phyloP scores from a whole-genome alignment of 2,888 invertebrate genomes.

The Chloroclystis v-ata region DNA sequence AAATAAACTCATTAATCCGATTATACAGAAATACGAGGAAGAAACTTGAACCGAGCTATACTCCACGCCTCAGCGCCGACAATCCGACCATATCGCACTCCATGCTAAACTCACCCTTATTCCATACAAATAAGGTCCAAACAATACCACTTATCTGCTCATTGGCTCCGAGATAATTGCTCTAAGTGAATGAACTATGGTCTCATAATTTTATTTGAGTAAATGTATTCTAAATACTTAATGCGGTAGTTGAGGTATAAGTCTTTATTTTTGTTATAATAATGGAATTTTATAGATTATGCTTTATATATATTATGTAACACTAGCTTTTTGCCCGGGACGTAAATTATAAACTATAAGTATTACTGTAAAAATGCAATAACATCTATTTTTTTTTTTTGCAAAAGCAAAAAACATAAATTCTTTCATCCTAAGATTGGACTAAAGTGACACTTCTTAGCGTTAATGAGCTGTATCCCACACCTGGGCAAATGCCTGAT shows the following conservation, averaged over 20 bases:
- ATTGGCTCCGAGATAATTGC: conserved; percentile 50
- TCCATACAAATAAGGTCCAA: conserved; percentile 28
- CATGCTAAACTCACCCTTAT: conserved; percentile 37
- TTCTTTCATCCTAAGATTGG: no score
- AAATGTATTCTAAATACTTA: conserved; percentile 43
- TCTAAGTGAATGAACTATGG: conserved; percentile 68
- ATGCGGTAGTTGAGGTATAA: conserved; percentile 25
- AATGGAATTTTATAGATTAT: no score
- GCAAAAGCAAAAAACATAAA: no score
- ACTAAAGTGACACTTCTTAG: no score
- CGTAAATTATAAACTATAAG: no score
- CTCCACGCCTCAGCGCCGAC: conserved; percentile 55
- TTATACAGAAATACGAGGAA: conserved; percentile 48
- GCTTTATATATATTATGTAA: no score
- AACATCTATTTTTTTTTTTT: no score
- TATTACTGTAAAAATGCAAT: no score
- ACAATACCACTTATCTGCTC: conserved; percentile 26
- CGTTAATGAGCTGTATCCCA: no score
- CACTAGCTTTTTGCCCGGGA: no score
- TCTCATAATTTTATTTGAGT: conserved; percentile 46
- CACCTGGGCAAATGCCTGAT: no score
- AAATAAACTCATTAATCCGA: not conserved
- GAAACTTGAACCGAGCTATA: conserved; percentile 50
- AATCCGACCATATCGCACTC: conserved; percentile 72
- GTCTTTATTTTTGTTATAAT: no score